A percentile compares a stretch with the other conserved stretches of the same genome.
These are phyloP conservation scores for Catalaphyllia jardinei DNA, from an alignment of 64 coral and sea anemone genomes.

Conservation along the genomic window DNA sequence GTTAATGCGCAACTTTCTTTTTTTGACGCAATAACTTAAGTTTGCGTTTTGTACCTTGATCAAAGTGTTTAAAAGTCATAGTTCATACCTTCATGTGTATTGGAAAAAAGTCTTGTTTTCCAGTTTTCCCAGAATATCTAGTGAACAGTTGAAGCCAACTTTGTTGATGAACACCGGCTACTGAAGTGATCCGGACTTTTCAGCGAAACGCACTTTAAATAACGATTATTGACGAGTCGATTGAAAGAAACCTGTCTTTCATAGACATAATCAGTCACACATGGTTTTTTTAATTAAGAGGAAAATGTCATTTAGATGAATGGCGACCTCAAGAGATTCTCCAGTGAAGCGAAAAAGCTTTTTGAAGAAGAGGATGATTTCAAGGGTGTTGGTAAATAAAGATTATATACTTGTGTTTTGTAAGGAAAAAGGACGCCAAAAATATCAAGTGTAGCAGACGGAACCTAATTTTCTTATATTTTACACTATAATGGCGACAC, in stretches of 20 bases:
- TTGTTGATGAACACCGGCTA: not conserved
- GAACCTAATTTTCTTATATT: no score
- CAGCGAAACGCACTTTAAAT: not conserved
- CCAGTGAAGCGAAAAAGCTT: not conserved
- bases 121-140: no score
- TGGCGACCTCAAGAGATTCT: not conserved
- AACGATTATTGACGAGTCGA: not conserved
- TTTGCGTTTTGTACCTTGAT: no score
- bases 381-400: not conserved
- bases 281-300: slow-evolving; percentile 37
- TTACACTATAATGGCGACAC: no score
- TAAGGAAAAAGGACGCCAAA: no score
- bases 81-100: no score
- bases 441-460: no score
- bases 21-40: no score
- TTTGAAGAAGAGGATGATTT: not conserved
- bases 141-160: not conserved
- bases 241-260: not conserved
- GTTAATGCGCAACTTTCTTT: no score
- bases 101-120: no score
- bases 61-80: no score
- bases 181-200: not conserved
- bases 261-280: not conserved
- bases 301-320: not conserved
- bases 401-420: no score